These are phyloP conservation scores for Platalea minor DNA, from an alignment of 2,797 vertebrate species.

Conservation along the genomic window DNA sequence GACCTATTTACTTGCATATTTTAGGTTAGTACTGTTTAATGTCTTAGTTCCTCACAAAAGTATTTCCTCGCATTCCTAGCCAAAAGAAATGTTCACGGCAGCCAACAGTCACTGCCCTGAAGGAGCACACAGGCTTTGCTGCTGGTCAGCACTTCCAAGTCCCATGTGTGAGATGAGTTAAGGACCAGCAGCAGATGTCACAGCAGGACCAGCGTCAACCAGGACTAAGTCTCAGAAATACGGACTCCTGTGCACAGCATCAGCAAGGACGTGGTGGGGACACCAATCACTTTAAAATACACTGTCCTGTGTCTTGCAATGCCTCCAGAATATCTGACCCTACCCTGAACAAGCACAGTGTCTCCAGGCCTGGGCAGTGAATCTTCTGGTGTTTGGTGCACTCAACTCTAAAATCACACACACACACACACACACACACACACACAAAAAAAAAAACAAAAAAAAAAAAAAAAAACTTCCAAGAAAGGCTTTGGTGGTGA, in stretches of 20 bases:
- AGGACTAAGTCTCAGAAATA: background rate
- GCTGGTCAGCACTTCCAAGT: background rate
- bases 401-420: background rate
- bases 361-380: background rate
- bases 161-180: background rate
- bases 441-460: no score
- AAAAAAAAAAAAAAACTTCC: no score
- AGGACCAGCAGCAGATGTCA: background rate
- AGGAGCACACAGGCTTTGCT: background rate
- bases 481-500: background rate
- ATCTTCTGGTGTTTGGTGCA: background rate
- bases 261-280: background rate
- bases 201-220: rapidly evolving
- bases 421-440: rapidly evolving
- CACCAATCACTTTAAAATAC: background rate
- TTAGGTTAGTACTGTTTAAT: background rate
- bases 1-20: background rate
- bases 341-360: background rate
- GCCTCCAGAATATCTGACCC: background rate
- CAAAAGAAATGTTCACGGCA: background rate
- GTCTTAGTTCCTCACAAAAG: background rate
- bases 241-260: background rate
- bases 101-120: background rate
- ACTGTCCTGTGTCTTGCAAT: background rate
- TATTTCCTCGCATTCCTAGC: background rate